phyloP scores from a whole-genome alignment of 2,797 vertebrate species.

The Myotis myotis region DNA sequence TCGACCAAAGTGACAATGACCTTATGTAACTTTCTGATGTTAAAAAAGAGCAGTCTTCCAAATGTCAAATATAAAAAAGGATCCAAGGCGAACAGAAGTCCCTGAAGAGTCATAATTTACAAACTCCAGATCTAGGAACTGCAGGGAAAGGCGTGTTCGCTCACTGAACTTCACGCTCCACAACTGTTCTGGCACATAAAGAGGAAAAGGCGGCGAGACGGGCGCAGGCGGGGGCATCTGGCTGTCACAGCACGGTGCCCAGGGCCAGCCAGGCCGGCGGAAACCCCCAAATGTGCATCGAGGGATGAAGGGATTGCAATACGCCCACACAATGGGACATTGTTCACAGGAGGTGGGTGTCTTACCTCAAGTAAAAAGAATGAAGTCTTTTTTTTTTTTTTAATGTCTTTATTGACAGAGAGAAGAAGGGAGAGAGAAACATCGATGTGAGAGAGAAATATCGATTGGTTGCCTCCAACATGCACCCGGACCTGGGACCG shows the following conservation, averaged over 20 bases:
- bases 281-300: not conserved
- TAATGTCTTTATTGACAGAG: no score
- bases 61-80: not conserved
- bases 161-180: not conserved
- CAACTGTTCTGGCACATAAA: not conserved
- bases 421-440: not conserved
- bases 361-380: not conserved
- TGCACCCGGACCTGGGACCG: not conserved
- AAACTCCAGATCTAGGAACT: not conserved
- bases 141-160: not conserved
- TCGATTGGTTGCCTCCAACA: not conserved
- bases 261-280: not conserved
- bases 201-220: not conserved
- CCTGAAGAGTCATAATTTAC: not conserved
- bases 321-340: not conserved
- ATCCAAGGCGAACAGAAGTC: not conserved
- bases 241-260: not conserved
- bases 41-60: slow-evolving; percentile 9
- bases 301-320: not conserved
- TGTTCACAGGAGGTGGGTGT: not conserved
- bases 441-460: not conserved
- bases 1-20: not conserved
- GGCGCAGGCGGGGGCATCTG: not conserved
- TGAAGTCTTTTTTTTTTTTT: not conserved
- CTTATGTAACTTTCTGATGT: not conserved